Conservation (phyloP, 2,888 invertebrate genomes). For the Sinodicranocentrus sp. region DNA sequence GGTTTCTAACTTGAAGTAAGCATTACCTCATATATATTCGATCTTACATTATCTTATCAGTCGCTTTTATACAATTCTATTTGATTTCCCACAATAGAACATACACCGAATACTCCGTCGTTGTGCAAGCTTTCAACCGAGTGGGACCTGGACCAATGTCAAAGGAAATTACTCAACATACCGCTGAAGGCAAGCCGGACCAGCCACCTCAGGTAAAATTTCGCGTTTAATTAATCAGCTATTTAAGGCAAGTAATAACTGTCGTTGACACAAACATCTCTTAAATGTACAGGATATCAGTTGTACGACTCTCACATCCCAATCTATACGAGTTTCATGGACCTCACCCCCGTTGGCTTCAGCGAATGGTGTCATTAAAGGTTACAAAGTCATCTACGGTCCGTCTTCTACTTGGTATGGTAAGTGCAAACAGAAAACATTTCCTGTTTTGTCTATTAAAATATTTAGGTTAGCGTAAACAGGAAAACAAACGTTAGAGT, state of each 20-base stretch:
- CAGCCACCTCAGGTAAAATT: constrained; percentile 85
- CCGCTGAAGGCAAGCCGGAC: constrained; percentile 95
- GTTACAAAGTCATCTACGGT: constrained; percentile 96
- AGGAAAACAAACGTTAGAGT: not conserved
- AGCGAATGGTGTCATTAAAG: constrained; percentile 96
- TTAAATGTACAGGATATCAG: constrained; percentile 85
- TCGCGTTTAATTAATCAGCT: not conserved
- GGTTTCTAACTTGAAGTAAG: constrained; percentile 87
- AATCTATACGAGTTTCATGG: constrained; percentile 96
- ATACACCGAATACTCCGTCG: constrained; percentile 97
- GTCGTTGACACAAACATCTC: not conserved
- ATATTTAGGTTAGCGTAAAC: no score
- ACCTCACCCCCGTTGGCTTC: constrained; percentile 94
- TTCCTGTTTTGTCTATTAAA: no score
- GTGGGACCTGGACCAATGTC: constrained; percentile 95
- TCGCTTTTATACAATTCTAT: no score
- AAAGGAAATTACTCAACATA: constrained; percentile 92
- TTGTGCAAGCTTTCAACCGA: constrained; percentile 96
- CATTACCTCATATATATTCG: no score
- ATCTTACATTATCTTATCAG: not conserved
- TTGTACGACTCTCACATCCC: constrained; percentile 95
- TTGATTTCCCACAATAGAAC: constrained; percentile 83
- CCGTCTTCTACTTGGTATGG: constrained; percentile 95
- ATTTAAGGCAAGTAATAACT: not conserved
- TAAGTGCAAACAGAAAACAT: constrained; percentile 82